A percentile compares a stretch with the other conserved stretches of the same genome.
Evolutionary conservation across 2,888 invertebrate species (phyloP).

Genomic region (Neocrepidodera transversa): DNA sequence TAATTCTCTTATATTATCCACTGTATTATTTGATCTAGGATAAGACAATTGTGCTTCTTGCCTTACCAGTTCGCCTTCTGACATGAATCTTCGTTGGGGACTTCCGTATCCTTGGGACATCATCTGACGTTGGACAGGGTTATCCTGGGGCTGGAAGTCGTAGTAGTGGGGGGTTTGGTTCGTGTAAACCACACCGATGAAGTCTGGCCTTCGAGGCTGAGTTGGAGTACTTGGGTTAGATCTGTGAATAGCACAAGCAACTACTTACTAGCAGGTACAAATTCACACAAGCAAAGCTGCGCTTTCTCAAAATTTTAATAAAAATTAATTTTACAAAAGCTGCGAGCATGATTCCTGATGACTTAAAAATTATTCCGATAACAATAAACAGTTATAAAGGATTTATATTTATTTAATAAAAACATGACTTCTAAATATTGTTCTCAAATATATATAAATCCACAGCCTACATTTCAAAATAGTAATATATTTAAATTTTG

Average conservation of each 20-base stretch:
- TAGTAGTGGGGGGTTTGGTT: conserved; percentile 59
- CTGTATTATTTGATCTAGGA: conserved; percentile 76
- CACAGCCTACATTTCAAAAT: no score
- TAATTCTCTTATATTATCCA: conserved; percentile 86
- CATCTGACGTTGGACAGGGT: conserved; percentile 45
- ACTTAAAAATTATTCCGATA: no score
- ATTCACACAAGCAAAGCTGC: conserved; percentile 24
- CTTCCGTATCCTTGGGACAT: conserved; percentile 61
- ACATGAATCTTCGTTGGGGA: conserved; percentile 77
- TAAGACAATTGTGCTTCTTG: conserved; percentile 70
- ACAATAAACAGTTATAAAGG: no score
- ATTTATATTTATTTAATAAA: no score
- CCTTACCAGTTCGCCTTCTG: conserved; percentile 81
- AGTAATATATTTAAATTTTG: no score
- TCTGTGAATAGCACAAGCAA: conserved; percentile 66
- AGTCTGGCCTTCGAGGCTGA: conserved; percentile 86
- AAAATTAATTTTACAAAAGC: not conserved
- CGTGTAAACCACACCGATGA: conserved; percentile 73
- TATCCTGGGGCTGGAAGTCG: conserved; percentile 57
- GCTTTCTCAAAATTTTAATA: conserved; percentile 1
- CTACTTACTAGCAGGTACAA: conserved; percentile 47
- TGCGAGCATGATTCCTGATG: not conserved
- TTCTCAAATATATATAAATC: no score
- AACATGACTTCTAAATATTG: no score
- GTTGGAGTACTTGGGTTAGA: conserved; percentile 93